Percentiles rank a stretch among this genome's conserved stretches.
Evolutionary conservation across 2,797 vertebrate species (phyloP).

Genomic region (Fistularia commersonii): DNA sequence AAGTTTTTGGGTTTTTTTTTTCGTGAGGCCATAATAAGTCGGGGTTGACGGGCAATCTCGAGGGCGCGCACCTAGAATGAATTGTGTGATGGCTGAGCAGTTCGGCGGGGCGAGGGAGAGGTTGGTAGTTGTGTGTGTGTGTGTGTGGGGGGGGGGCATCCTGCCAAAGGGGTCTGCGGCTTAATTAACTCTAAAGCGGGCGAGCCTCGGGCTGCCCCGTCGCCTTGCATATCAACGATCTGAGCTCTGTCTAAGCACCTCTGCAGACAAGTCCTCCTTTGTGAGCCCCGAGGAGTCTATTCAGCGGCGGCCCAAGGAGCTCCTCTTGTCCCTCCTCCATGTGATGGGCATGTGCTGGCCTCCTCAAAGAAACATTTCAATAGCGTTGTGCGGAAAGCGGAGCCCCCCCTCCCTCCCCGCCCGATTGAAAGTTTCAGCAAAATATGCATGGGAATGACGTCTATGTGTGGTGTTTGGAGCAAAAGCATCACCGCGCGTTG

Average conservation of each 20-base stretch:
- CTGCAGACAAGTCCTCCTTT: constrained; percentile 80
- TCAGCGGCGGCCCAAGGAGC: constrained; percentile 51
- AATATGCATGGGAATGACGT: no score
- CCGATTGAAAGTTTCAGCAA: no score
- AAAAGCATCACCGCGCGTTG: no score
- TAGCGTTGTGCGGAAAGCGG: constrained; percentile 9
- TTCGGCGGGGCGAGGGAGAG: constrained; percentile 6
- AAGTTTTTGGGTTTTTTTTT: no score
- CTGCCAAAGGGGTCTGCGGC: constrained; percentile 69
- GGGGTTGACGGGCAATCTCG: no score
- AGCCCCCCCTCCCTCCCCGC: no score
- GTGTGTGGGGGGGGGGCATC: constrained; percentile 27
- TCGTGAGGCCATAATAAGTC: no score
- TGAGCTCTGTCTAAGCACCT: constrained; percentile 75
- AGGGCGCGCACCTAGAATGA: constrained; percentile 49
- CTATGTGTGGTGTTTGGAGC: no score
- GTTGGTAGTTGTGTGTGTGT: not conserved
- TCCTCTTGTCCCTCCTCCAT: constrained; percentile 38
- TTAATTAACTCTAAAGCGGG: constrained; percentile 76
- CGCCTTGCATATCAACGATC: constrained; percentile 86
- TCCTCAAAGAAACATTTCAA: constrained; percentile 35
- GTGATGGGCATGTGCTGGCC: constrained; percentile 36
- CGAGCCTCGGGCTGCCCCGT: constrained; percentile 68
- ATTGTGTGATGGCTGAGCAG: constrained; percentile 32
- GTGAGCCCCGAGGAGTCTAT: constrained; percentile 64